A percentile compares a stretch with the other conserved stretches of the same genome.
phyloP scores from a whole-genome alignment of 2,797 vertebrate species.

The Toxotes lorentzi region DNA sequence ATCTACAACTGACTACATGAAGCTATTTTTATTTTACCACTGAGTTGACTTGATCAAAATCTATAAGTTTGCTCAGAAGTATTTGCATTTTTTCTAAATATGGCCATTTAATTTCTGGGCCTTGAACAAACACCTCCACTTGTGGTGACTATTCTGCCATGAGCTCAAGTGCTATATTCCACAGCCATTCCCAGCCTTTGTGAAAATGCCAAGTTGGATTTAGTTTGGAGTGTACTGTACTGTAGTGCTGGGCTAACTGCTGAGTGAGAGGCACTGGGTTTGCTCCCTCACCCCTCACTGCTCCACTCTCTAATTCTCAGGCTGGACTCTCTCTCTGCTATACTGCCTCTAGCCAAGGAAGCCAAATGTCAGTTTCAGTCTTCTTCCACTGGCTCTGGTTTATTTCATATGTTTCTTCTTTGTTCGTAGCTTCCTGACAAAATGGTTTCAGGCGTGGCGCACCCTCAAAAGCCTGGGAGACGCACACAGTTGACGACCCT shows the following conservation, averaged over 20 bases:
- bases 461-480: neutral
- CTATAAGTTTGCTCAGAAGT: neutral
- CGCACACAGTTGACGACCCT: neutral
- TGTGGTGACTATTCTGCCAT: conserved; percentile 1
- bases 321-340: conserved; percentile 30
- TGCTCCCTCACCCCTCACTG: conserved; percentile 29
- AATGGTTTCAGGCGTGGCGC: conserved; percentile 11
- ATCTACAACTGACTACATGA: neutral
- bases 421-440: conserved; percentile 22
- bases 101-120: neutral
- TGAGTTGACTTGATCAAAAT: neutral
- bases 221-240: conserved; percentile 9
- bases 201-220: conserved; percentile 33
- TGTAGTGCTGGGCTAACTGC: conserved; percentile 29
- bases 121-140: conserved; percentile 19
- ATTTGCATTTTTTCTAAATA: neutral
- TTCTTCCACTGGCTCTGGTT: conserved; percentile 37
- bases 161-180: conserved; percentile 20
- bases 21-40: neutral
- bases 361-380: conserved; percentile 56
- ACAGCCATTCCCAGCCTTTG: conserved; percentile 21
- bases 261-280: conserved; percentile 24
- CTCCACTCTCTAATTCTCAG: conserved; percentile 32
- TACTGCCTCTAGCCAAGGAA: conserved; percentile 44
- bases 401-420: conserved; percentile 31